Evolutionary conservation across 2,797 vertebrate species (phyloP).

Genomic region (Periparus ater): DNA sequence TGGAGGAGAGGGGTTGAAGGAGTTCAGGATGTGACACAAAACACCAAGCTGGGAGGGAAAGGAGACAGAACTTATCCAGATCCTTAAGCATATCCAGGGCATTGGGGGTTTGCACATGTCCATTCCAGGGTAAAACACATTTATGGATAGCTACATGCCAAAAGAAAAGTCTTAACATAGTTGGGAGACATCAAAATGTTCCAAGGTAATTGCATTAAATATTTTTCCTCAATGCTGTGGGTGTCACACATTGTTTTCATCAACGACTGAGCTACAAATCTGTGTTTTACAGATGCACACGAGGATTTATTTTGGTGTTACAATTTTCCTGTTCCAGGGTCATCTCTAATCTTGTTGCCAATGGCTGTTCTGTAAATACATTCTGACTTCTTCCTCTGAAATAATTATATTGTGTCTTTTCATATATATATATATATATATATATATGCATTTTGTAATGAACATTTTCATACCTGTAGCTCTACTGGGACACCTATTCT

Average conservation of each 20-base stretch:
- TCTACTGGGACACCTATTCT: neutral
- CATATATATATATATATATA: neutral
- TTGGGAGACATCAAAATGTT: neutral
- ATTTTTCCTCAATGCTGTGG: neutral
- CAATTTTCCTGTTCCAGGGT: neutral
- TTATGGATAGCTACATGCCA: neutral
- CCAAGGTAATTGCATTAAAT: neutral
- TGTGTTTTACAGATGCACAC: neutral
- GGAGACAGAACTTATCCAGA: neutral
- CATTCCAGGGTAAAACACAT: neutral
- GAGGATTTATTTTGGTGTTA: neutral
- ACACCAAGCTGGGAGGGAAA: neutral
- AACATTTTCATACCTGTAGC: neutral
- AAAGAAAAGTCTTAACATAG: neutral
- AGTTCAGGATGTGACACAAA: neutral
- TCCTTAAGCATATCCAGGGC: neutral
- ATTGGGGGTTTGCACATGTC: neutral
- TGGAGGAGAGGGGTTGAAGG: neutral
- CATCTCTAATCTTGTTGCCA: neutral
- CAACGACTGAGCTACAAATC: neutral
- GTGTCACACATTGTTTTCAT: neutral
- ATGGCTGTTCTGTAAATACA: neutral
- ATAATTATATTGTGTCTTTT: neutral
- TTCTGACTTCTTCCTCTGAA: neutral
- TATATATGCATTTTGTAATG: neutral